Percentiles rank a stretch among this genome's conserved stretches.
These are phyloP conservation scores for Lycaena phlaeas DNA, from an alignment of 2,888 invertebrate species.

Conservation along the genomic window DNA sequence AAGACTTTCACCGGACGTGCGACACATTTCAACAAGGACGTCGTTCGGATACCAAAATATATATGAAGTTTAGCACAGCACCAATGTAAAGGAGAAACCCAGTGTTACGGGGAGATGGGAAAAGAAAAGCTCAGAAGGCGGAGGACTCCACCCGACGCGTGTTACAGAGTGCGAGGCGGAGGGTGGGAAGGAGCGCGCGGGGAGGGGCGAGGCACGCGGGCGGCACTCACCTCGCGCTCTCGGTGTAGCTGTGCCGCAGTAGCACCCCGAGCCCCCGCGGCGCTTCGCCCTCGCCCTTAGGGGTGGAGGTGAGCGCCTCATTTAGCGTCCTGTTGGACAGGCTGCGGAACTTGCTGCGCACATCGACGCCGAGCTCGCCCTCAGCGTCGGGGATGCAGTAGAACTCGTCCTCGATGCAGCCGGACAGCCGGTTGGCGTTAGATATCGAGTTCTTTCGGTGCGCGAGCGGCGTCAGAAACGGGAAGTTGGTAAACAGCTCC, in stretches of 20 bases:
- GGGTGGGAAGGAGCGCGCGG: constrained; percentile 10
- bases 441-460: constrained; percentile 61
- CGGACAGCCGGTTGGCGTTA: constrained; percentile 44
- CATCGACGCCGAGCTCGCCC: constrained; percentile 32
- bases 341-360: constrained; percentile 39
- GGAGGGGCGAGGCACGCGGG: constrained; percentile 14
- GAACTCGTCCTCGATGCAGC: constrained; percentile 63
- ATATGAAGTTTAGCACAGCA: too few relatives aligned
- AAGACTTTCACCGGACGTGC: too few relatives aligned
- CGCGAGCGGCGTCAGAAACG: constrained; percentile 74
- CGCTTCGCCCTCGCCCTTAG: constrained; percentile 29
- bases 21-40: too few relatives aligned
- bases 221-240: constrained; percentile 41
- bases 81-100: background rate
- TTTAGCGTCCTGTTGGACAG: constrained; percentile 37
- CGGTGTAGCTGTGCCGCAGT: constrained; percentile 51
- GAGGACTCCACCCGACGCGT: constrained; percentile 10
- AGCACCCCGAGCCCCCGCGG: constrained; percentile 8
- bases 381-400: constrained; percentile 49
- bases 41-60: too few relatives aligned
- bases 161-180: constrained; percentile 20
- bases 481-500: constrained; percentile 69
- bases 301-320: constrained; percentile 40
- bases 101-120: constrained; percentile 11
- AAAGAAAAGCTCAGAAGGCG: constrained; percentile 16